phyloP scores from a whole-genome alignment of 1,140 invertebrate genomes.

The Drosophila ambigua region DNA sequence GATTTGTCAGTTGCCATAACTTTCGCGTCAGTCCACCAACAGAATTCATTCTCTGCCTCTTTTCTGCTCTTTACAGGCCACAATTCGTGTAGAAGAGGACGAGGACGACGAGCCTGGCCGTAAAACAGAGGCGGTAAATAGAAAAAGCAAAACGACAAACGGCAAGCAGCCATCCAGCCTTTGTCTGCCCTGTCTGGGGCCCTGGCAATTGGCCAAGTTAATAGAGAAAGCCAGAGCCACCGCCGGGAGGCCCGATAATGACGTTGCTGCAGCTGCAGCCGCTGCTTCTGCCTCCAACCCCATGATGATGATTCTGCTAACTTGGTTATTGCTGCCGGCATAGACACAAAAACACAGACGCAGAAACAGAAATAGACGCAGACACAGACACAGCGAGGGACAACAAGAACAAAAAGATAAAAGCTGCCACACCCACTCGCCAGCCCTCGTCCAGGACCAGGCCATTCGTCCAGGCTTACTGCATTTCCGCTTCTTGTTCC shows the following conservation, averaged over 20 bases:
- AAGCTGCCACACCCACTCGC: slow-evolving; percentile 9
- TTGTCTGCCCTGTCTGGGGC: slow-evolving; percentile 45
- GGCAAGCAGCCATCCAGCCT: slow-evolving; percentile 40
- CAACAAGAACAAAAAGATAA: slow-evolving; percentile 36
- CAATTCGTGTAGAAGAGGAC: slow-evolving; percentile 22
- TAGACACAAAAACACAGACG: slow-evolving; percentile 45
- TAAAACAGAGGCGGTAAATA: slow-evolving; percentile 52
- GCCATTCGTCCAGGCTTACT: slow-evolving; percentile 49
- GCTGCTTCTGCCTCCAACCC: slow-evolving; percentile 46
- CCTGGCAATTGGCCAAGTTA: slow-evolving; percentile 81
- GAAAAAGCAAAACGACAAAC: slow-evolving; percentile 49
- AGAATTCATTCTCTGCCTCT: slow-evolving; percentile 46
- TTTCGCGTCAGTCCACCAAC: slow-evolving; percentile 75
- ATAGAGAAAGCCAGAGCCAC: slow-evolving; percentile 46
- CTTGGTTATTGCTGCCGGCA: slow-evolving; percentile 76
- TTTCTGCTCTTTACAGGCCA: slow-evolving; percentile 52
- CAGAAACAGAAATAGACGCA: slow-evolving; percentile 11
- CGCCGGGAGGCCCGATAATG: slow-evolving; percentile 62
- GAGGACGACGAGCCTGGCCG: slow-evolving; percentile 12
- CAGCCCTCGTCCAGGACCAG: slow-evolving; percentile 18
- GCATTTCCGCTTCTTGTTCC: slow-evolving; percentile 76
- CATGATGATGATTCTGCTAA: slow-evolving; percentile 72
- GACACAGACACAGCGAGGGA: slow-evolving; percentile 18
- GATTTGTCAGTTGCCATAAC: slow-evolving; percentile 75
- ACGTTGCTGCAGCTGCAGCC: slow-evolving; percentile 68